Evolutionary conservation across 1,140 invertebrate species (phyloP).

Genomic region (Adoxophyes honmai): DNA sequence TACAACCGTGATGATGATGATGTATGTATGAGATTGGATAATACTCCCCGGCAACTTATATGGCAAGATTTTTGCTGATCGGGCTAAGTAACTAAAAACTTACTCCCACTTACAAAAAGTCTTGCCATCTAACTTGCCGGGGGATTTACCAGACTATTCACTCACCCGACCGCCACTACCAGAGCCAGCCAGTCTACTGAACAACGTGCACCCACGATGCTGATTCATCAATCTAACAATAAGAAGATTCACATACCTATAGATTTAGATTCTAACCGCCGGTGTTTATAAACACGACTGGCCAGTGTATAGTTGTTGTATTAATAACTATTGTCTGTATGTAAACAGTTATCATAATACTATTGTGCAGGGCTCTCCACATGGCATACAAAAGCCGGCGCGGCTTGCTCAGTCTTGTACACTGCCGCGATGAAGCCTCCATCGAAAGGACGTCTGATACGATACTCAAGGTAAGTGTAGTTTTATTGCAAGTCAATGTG

Average conservation of each 20-base stretch:
- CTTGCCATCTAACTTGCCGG: too few species aligned
- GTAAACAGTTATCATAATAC: constrained; percentile 48
- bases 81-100: too few species aligned
- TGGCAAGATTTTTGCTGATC: too few species aligned
- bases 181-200: not conserved
- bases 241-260: constrained; percentile 29
- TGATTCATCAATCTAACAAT: constrained; percentile 19
- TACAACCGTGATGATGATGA: too few species aligned
- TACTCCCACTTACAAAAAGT: too few species aligned
- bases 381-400: constrained; percentile 72
- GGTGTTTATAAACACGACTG: constrained; percentile 62
- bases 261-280: constrained; percentile 53
- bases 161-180: too few species aligned
- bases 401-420: constrained; percentile 53
- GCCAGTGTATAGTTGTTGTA: constrained; percentile 60
- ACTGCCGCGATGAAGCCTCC: constrained; percentile 55
- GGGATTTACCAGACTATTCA: too few species aligned
- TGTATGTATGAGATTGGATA: too few species aligned
- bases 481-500: too few species aligned
- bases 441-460: constrained; percentile 56
- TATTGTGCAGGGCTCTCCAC: constrained; percentile 57
- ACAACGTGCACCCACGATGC: not conserved
- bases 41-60: too few species aligned
- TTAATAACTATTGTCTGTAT: constrained; percentile 67
- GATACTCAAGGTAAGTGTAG: constrained; percentile 56